Percentiles rank a stretch among this genome's conserved stretches.
Evolutionary conservation across 2,797 vertebrate genomes (phyloP).

Genomic region (Vireo griseus): DNA sequence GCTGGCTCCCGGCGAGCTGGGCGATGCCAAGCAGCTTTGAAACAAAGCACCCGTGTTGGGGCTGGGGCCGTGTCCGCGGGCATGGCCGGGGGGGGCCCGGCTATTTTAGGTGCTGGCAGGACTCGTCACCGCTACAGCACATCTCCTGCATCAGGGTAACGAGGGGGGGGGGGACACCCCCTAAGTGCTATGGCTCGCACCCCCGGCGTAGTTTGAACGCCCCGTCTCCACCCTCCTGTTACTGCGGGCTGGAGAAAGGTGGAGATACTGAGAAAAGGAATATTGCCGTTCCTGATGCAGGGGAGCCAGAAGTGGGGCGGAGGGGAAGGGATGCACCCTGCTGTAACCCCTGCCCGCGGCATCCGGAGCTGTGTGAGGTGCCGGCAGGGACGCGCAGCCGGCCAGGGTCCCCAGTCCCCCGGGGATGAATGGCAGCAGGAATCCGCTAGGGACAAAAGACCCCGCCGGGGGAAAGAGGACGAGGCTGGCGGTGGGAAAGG

Average conservation of each 20-base stretch:
- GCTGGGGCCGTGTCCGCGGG: constrained; percentile 6
- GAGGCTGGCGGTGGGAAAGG: not conserved
- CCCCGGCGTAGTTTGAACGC: not conserved
- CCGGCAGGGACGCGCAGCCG: not conserved
- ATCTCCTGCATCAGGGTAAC: not conserved
- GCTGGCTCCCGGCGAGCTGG: constrained; percentile 24
- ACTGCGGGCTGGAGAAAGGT: not conserved
- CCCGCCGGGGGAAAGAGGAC: not conserved
- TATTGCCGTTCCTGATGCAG: not conserved
- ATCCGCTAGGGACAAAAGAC: not conserved
- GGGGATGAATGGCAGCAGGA: not conserved
- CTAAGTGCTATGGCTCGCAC: not conserved
- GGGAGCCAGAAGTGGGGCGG: not conserved
- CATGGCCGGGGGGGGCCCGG: not conserved
- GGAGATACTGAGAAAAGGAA: not conserved
- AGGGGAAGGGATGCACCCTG: not conserved
- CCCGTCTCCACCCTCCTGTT: not conserved
- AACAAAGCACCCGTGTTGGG: constrained; percentile 57
- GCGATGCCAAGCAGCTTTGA: constrained; percentile 48
- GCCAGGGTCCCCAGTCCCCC: not conserved
- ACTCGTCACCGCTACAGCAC: not conserved
- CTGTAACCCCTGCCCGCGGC: not conserved
- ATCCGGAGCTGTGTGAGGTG: not conserved
- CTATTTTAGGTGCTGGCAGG: constrained; percentile 44
- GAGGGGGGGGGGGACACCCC: not conserved